Percentiles rank a stretch among this genome's conserved stretches.
Evolutionary conservation across 2,888 invertebrate genomes (phyloP).

Genomic region (Desoria tigrina): DNA sequence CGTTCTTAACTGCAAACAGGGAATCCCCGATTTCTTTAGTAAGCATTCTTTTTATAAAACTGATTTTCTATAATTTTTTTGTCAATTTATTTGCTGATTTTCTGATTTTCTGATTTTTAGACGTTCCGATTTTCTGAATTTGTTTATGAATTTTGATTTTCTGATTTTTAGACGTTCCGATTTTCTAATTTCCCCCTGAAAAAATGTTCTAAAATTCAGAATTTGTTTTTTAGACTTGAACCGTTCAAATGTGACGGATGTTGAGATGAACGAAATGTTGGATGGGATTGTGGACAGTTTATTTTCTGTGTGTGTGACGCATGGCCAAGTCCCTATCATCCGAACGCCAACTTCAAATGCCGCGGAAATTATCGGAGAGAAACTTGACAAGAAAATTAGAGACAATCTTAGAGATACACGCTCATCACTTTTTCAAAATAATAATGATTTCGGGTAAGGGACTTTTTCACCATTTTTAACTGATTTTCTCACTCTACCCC

Average conservation of each 20-base stretch:
- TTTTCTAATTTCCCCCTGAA: too few species aligned
- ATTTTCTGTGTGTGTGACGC: slow-evolving; percentile 95
- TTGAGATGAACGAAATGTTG: slow-evolving; percentile 92
- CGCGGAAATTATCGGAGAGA: slow-evolving; percentile 97
- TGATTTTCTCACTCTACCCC: too few species aligned
- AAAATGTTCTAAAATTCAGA: too few species aligned
- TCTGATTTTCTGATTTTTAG: too few species aligned
- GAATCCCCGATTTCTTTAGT: slow-evolving; percentile 5
- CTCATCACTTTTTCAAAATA: slow-evolving; percentile 80
- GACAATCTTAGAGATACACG: slow-evolving; percentile 96
- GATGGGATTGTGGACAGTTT: slow-evolving; percentile 92
- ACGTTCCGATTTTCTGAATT: too few species aligned
- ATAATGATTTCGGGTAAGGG: slow-evolving; percentile 67
- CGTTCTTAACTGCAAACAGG: slow-evolving; percentile 66
- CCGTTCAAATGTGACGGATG: slow-evolving; percentile 87
- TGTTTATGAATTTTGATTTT: too few species aligned
- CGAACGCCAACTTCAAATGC: slow-evolving; percentile 92
- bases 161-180: too few species aligned
- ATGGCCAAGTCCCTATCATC: slow-evolving; percentile 89
- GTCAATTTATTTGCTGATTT: too few species aligned
- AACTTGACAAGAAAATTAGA: slow-evolving; percentile 92
- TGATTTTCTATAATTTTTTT: too few species aligned
- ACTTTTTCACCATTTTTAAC: slow-evolving; percentile 71
- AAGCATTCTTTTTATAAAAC: slow-evolving; percentile 19
- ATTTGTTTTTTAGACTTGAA: slow-evolving; percentile 69